A percentile compares a stretch with the other conserved stretches of the same genome.
Evolutionary conservation across 2,797 vertebrate species (phyloP).

Genomic region (Pipistrellus kuhlii): DNA sequence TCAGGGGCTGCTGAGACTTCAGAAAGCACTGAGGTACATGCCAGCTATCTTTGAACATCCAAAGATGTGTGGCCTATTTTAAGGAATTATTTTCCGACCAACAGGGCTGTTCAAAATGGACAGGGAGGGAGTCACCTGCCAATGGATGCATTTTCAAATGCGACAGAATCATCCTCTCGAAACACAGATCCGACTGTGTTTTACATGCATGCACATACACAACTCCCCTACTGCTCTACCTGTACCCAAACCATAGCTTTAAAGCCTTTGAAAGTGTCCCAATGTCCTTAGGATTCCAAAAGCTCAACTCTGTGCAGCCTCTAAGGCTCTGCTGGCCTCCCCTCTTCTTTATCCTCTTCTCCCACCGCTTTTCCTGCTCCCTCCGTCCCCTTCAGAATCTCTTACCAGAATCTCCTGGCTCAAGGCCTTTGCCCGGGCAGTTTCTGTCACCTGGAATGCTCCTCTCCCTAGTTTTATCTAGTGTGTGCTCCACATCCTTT

Average conservation of each 20-base stretch:
- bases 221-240: neutral
- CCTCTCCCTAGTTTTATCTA: neutral
- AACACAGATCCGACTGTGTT: neutral
- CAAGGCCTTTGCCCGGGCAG: neutral
- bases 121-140: neutral
- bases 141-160: neutral
- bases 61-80: neutral
- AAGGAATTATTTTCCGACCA: neutral
- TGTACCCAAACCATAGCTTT: neutral
- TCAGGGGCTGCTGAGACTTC: neutral
- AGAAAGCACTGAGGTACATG: neutral
- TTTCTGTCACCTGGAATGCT: neutral
- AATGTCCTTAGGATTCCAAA: neutral
- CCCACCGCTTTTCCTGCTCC: no score
- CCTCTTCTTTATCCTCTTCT: neutral
- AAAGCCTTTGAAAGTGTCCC: neutral
- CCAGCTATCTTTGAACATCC: neutral
- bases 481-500: neutral
- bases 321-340: neutral
- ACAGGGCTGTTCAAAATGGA: neutral
- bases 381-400: neutral
- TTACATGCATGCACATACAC: neutral
- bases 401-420: neutral
- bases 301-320: neutral
- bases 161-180: neutral